Evolutionary conservation across 1,140 invertebrate species (phyloP).

Genomic region (Atta texana): DNA sequence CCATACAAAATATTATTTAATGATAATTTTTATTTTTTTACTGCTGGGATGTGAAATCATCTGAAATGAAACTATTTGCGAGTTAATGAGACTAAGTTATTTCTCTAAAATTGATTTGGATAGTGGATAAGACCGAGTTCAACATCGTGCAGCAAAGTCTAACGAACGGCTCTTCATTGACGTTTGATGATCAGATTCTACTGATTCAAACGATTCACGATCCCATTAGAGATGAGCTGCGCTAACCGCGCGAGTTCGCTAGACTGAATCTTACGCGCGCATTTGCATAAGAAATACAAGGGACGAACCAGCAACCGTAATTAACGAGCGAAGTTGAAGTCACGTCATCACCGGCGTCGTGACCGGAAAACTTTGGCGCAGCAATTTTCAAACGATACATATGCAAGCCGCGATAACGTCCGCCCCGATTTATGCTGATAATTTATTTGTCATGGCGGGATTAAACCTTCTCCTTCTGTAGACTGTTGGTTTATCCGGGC

Average conservation of each 20-base stretch:
- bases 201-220: conserved; percentile 30
- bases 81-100: too few relatives aligned
- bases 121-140: not conserved
- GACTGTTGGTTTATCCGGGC: conserved; percentile 34
- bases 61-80: too few relatives aligned
- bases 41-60: too few relatives aligned
- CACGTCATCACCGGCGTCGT: conserved; percentile 46
- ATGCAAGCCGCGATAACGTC: conserved; percentile 43
- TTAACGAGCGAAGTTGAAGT: conserved; percentile 53
- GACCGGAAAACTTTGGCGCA: conserved; percentile 37
- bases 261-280: conserved; percentile 35
- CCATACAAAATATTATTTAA: too few relatives aligned
- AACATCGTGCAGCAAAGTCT: not conserved
- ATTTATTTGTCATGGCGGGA: conserved; percentile 61
- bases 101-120: not conserved
- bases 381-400: conserved; percentile 53
- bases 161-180: conserved; percentile 33
- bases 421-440: conserved; percentile 39
- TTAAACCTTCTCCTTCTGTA: conserved; percentile 26
- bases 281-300: conserved; percentile 59
- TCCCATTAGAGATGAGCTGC: conserved; percentile 50
- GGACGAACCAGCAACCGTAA: conserved; percentile 35
- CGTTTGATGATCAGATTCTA: conserved; percentile 46
- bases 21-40: too few relatives aligned
- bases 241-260: conserved; percentile 19